Evolutionary conservation across 2,888 invertebrate genomes (phyloP), one percentile per base, ranked within the genome.

Genomic region (Morpho helenor): DNA sequence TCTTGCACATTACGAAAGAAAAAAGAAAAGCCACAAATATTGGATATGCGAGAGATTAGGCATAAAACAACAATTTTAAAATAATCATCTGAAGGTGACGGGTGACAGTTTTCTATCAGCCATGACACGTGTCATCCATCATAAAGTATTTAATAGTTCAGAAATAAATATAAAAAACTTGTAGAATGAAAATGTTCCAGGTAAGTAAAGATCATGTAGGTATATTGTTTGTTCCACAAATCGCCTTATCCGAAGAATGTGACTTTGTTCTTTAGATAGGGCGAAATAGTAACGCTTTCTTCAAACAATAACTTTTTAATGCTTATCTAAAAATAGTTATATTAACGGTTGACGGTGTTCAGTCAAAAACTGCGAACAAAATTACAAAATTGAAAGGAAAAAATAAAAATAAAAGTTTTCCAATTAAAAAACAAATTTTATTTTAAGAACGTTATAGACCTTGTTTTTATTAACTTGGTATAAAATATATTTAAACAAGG

Each of bases 401-500:
- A 31, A 31, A 47, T 41, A 62, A 68, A 68, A 68, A 67, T 63
- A 71, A 69, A 60, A 10, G 65, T 57, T 43, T 61, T 63, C 65
- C 62, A 72, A 67, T 72, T 71, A 68, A 73, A 73, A 76, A 79
- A 77, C 72, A 72, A 70, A 67, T 75, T 78, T 80, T 74, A 79
- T 78, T 65, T 77, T 76, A 74, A 77, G 75, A 75, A 75, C 76
- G 69, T 70, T 73, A 74, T 73, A 77, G 71, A 71, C 73, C 75
- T 75, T 68, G 68, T 69, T 74, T 73, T 72, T 53, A 61, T 64
- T 63, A 71, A 73, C 71, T 75, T 68, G 72, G 76, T 77, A 77
- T 75, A 76, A 79, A 79, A 79, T 78, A 73, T 74, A 77, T 75
- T 76, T 70, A 76, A 77, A 71, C 75, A 70, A 71, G 74, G 76